phyloP scores from a whole-genome alignment of 64 coral and sea anemone genomes.

The Exaiptasia diaphana region DNA sequence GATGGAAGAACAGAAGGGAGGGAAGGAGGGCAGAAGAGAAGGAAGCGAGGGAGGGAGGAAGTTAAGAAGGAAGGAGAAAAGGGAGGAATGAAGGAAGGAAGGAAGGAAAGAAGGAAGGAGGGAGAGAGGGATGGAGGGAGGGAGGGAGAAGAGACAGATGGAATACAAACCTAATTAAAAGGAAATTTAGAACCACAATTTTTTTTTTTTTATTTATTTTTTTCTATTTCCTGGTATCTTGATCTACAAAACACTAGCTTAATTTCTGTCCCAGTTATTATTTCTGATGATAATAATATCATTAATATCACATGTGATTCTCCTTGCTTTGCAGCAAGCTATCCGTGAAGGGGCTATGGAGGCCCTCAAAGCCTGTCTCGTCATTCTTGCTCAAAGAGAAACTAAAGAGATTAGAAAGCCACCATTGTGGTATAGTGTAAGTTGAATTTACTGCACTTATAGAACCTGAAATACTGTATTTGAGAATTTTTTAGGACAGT shows the following conservation, averaged over 20 bases:
- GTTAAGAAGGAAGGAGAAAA: not conserved
- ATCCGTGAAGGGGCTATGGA: conserved; percentile 95
- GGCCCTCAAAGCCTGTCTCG: conserved; percentile 85
- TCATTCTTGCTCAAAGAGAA: conserved; percentile 94
- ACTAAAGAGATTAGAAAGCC: conserved; percentile 96
- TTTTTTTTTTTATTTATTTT: too few relatives aligned
- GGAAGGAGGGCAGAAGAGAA: not conserved
- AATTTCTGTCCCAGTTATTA: too few relatives aligned
- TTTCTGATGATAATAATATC: too few relatives aligned
- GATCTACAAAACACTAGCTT: too few relatives aligned
- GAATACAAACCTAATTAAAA: too few relatives aligned
- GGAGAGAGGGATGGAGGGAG: not conserved
- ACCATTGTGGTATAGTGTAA: conserved; percentile 89
- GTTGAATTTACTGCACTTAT: not conserved
- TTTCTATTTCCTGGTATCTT: too few relatives aligned
- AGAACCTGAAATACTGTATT: not conserved
- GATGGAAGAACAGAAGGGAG: not conserved
- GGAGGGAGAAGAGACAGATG: not conserved
- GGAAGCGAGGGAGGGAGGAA: not conserved
- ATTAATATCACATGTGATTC: too few relatives aligned
- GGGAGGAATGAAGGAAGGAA: not conserved
- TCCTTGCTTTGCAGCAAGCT: conserved; percentile 67
- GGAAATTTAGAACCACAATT: too few relatives aligned
- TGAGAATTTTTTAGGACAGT: not conserved
- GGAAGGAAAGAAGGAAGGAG: not conserved